Percentiles rank a stretch among this genome's conserved stretches.
Conservation (phyloP, 2,888 invertebrate species). For the Drymonia ruficornis region DNA sequence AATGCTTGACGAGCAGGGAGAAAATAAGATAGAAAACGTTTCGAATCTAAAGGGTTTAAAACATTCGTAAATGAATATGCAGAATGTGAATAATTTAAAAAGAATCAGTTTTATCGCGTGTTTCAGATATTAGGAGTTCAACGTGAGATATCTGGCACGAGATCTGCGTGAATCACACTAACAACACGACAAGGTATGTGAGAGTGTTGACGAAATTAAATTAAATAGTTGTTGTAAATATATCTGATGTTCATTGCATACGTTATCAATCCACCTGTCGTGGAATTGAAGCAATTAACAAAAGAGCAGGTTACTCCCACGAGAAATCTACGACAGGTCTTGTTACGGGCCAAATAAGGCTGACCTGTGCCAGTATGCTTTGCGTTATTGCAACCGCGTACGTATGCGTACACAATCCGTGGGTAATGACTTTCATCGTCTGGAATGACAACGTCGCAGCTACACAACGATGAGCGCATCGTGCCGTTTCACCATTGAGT, state of each 20-base stretch:
- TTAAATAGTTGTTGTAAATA: conserved; percentile 16
- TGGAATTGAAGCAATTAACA: conserved; percentile 37
- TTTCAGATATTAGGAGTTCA: conserved; percentile 46
- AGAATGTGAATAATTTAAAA: conserved; percentile 49
- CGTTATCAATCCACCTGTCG: conserved; percentile 42
- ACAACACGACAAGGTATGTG: conserved; percentile 38
- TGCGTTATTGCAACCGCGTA: conserved; percentile 49
- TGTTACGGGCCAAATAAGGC: conserved; percentile 60
- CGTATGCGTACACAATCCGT: conserved; percentile 30
- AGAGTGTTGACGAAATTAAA: conserved; percentile 30
- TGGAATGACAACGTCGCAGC: conserved; percentile 74
- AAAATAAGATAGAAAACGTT: not conserved
- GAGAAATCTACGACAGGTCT: conserved; percentile 57
- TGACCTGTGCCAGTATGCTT: conserved; percentile 53
- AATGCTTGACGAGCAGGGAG: not conserved
- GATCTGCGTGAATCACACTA: conserved; percentile 56
- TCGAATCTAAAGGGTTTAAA: not conserved
- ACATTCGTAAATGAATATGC: conserved; percentile 16
- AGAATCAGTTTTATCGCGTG: conserved; percentile 49
- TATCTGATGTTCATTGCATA: conserved; percentile 25
- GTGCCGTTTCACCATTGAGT: conserved; percentile 63
- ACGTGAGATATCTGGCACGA: conserved; percentile 63
- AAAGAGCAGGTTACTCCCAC: conserved; percentile 57
- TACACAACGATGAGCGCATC: conserved; percentile 55
- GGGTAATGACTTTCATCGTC: conserved; percentile 77